Base-by-base conservation (phyloP, 2,113 vertebrate genomes). In the Percopsis transmontana region DNA sequence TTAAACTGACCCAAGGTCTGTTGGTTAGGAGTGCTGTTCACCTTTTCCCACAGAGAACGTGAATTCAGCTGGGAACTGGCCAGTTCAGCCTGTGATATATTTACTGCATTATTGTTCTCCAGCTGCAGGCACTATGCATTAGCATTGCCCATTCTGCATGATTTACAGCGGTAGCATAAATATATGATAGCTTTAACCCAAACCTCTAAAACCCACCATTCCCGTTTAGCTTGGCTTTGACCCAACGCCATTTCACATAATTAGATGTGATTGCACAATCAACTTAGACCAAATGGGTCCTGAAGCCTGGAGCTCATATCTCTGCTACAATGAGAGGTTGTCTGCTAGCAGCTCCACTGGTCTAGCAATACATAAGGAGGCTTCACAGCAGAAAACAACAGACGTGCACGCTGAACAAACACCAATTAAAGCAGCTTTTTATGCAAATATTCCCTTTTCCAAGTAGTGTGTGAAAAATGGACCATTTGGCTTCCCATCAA, bases 191-290 rank as follows among this genome's bases (percentile, higher is more conserved):
- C 60, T 88, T 91, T 76, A 85, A 81, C 72, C 70, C 75, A 71
- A 58, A 76, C 68, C 66, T 68, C 83, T 85, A 77, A 81, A 82
- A 82, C 65, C 72, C 52, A 74, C 61, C 21, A 21, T 67, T 47
- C 61, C 47, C 86, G 68, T 78, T 74, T 50, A 72, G 41, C 62
- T 73, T 85, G 88, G 88, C 83, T 70, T 19, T 1, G 1, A 20
- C 76, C 84, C 87, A 80, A 76, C 63, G 54, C 75, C 71, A 82
- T 90, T 74, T 82, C 76, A 57, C 69, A 77, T 85, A 86, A 89
- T 87, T 83, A 86, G 59, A 84, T 62, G 66, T 79, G 85, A 90
- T 85, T 84, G 83, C 67, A 81, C 81, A 88, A 84, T 87, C 83
- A 81, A 72, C 74, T 77, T 42, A 58, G 74, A 77, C 76, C 74